Percentiles rank a stretch among this genome's conserved stretches.
Evolutionary conservation across 2,888 invertebrate species (phyloP).

Genomic region (Biston betularia): DNA sequence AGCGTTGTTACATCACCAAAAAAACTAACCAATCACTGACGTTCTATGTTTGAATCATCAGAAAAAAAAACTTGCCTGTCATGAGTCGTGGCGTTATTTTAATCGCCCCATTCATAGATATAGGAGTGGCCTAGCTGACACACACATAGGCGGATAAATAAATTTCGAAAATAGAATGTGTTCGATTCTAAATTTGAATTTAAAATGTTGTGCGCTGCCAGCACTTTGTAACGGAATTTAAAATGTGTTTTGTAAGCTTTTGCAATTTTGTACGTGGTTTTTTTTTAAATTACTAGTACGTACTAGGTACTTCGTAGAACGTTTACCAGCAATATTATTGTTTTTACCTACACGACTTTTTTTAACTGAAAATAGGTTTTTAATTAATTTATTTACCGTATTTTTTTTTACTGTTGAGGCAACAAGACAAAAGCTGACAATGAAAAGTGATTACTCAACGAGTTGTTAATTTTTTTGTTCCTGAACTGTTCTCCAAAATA

Average conservation of each 20-base stretch:
- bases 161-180: conserved; percentile 71
- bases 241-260: conserved; percentile 7
- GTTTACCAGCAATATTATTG: too few relatives aligned
- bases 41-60: conserved; percentile 35
- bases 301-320: too few relatives aligned
- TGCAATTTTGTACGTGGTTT: not conserved
- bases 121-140: conserved; percentile 65
- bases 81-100: conserved; percentile 41
- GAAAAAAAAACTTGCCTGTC: conserved; percentile 32
- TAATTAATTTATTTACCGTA: too few relatives aligned
- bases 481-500: too few relatives aligned
- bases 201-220: conserved; percentile 56
- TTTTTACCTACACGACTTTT: too few relatives aligned
- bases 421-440: too few relatives aligned
- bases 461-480: too few relatives aligned
- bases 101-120: conserved; percentile 48
- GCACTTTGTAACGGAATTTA: conserved; percentile 18
- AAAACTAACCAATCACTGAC: conserved; percentile 35
- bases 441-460: too few relatives aligned
- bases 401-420: too few relatives aligned
- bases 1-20: conserved; percentile 29
- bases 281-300: too few relatives aligned
- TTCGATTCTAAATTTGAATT: conserved; percentile 79
- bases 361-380: too few relatives aligned
- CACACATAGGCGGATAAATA: conserved; percentile 80